Evolutionary conservation across 2,888 invertebrate genomes (phyloP), one percentile per base, ranked within the genome.

Genomic region (Cremastinae sp.): DNA sequence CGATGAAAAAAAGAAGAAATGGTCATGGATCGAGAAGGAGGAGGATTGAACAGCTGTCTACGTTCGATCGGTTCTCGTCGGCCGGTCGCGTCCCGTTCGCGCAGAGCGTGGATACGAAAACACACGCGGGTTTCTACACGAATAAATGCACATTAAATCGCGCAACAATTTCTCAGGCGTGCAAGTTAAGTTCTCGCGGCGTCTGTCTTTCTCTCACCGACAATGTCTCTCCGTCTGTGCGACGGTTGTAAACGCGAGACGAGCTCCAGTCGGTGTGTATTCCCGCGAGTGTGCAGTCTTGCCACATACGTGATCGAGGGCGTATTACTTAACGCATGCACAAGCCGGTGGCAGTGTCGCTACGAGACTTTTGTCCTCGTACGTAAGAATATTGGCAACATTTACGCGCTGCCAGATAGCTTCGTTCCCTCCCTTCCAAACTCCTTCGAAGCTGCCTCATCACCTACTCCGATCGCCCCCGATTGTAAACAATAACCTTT

Each of bases 251-350:
- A 53, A 54, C 22, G 22, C 68, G 47, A 62, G 74, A 70, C 69
- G 58, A 74, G 69, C 78, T 68, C 79, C 70, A 75, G 78, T 78
- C 79, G 68, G 43, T 77, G 75, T 68, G 51, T 68, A 47, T 61
- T n/a, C n/a, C n/a, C n/a, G n/a, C n/a, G n/a, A n/a, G n/a, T n/a
- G n/a, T n/a, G n/a, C n/a, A 74, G 70, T 78, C 81, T 82, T 81
- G 78, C 79, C 62, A 74, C 80, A 82, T 82, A 82, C 80, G 80
- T 79, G 84, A 86, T 84, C 82, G 85, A 85, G 84, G 85, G 84
- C 86, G 84, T 83, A 82, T 86, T 85, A 85, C 86, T 84, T 85
- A 86, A 86, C 82, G 78, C 69, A 72, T 58, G 38, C 71, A 18
- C 43, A 53, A 62, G 64, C 49, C 70, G 41, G 64, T 73, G 51